Conservation (phyloP, 64 coral and sea anemone genomes). For the Actinia equina region DNA sequence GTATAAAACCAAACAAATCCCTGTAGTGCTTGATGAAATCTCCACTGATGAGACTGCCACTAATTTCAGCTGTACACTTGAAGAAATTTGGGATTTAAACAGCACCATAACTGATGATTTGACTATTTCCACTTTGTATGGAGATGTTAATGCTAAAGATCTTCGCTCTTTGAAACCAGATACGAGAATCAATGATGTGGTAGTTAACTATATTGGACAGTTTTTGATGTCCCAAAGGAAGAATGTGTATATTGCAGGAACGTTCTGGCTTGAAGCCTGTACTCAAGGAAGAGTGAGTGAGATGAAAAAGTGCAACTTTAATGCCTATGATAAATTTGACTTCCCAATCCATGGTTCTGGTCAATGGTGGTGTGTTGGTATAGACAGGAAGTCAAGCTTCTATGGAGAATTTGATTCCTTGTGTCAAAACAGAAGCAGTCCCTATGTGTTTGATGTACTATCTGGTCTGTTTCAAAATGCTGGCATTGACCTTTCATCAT, state of each 20-base stretch:
- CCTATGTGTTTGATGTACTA: neutral
- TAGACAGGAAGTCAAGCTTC: neutral
- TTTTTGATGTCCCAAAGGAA: neutral
- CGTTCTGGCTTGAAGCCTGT: neutral
- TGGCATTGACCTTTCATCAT: neutral
- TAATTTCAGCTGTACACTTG: neutral
- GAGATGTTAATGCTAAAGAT: conserved; percentile 12
- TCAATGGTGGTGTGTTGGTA: neutral
- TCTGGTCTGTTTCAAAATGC: neutral
- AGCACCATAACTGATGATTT: neutral
- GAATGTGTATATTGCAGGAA: neutral
- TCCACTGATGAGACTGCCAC: neutral
- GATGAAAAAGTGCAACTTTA: neutral
- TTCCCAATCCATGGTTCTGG: neutral
- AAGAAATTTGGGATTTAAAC: neutral
- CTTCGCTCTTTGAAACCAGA: conserved; percentile 12
- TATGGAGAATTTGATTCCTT: neutral
- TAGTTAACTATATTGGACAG: neutral
- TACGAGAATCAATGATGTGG: neutral
- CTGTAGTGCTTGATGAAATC: neutral
- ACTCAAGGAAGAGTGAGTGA: neutral
- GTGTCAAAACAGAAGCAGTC: neutral
- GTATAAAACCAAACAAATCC: neutral
- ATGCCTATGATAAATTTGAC: neutral
- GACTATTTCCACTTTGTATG: conserved; percentile 2